A percentile compares a stretch with the other conserved stretches of the same genome.
These are phyloP conservation scores for Corythoichthys intestinalis DNA, from an alignment of 2,113 vertebrate species.

Conservation along the genomic window DNA sequence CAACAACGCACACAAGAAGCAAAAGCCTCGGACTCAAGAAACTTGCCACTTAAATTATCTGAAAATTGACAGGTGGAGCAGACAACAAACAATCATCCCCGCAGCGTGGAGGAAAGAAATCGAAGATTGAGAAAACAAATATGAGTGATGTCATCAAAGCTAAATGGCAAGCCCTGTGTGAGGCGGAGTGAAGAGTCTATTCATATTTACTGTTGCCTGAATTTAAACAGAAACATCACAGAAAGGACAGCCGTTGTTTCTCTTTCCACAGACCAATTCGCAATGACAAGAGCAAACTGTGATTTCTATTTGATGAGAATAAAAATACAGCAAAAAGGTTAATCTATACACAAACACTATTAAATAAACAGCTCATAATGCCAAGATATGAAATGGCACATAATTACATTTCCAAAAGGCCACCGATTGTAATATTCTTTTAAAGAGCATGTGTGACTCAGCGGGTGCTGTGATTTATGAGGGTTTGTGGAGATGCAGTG, in stretches of 20 bases:
- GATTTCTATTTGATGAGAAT: constrained; percentile 43
- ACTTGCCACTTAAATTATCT: constrained; percentile 61
- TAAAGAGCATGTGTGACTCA: constrained; percentile 66
- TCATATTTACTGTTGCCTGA: constrained; percentile 54
- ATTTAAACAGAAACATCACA: constrained; percentile 57
- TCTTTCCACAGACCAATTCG: constrained; percentile 44
- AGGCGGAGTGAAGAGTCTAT: constrained; percentile 55
- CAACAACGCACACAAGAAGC: constrained; percentile 11
- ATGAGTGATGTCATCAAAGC: constrained; percentile 56
- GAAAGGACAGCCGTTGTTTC: constrained; percentile 53
- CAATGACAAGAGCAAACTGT: constrained; percentile 38
- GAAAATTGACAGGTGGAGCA: constrained; percentile 65
- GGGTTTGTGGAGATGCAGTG: constrained; percentile 46
- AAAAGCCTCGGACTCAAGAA: constrained; percentile 14
- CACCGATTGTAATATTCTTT: constrained; percentile 69
- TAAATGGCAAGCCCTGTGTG: constrained; percentile 70
- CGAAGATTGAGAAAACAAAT: constrained; percentile 66
- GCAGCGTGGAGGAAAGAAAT: constrained; percentile 40
- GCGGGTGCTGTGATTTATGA: constrained; percentile 66
- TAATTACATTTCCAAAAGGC: constrained; percentile 68
- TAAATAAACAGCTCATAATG: constrained; percentile 56
- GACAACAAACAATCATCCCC: constrained; percentile 72
- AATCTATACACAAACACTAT: constrained; percentile 67
- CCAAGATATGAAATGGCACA: constrained; percentile 51
- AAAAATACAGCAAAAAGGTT: constrained; percentile 60